phyloP scores from a whole-genome alignment of 1,140 invertebrate species.

The Philaenus spumarius region DNA sequence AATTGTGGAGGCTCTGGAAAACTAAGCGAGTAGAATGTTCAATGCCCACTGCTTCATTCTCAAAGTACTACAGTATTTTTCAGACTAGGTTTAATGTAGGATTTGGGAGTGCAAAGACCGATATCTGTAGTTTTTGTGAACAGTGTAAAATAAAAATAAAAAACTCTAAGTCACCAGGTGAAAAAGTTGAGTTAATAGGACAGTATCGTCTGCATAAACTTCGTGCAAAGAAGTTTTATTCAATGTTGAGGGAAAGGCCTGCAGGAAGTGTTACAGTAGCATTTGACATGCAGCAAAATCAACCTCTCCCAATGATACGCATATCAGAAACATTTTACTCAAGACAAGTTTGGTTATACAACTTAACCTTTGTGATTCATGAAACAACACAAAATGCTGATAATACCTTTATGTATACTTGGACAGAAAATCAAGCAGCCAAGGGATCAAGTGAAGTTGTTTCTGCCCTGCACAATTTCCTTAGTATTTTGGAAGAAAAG shows the following conservation, averaged over 20 bases:
- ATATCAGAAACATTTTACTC: conserved; percentile 27
- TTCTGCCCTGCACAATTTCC: conserved; percentile 29
- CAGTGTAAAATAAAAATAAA: conserved; percentile 2
- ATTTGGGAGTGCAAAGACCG: conserved; percentile 8
- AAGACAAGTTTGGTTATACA: conserved; percentile 36
- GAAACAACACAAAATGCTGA: conserved; percentile 17
- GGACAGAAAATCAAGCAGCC: conserved; percentile 29
- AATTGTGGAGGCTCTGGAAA: conserved; percentile 9
- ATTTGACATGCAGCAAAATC: conserved; percentile 24
- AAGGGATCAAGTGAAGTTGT: conserved; percentile 34
- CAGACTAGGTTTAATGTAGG: conserved; percentile 7
- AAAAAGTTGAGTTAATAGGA: not conserved
- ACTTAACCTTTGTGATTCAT: conserved; percentile 34
- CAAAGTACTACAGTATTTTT: conserved; percentile 7
- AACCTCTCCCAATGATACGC: conserved; percentile 19
- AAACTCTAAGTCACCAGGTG: not conserved
- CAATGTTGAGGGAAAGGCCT: not conserved
- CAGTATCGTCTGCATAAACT: conserved; percentile 8
- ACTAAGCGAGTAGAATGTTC: not conserved
- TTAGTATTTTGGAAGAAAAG: not conserved
- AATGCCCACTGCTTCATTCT: not conserved
- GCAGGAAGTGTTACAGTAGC: not conserved
- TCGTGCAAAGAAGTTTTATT: not conserved
- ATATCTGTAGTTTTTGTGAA: conserved; percentile 8
- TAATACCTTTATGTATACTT: conserved; percentile 32